These are phyloP conservation scores for Platycercus adscitus DNA, from an alignment of 2,113 vertebrate species.

Conservation along the genomic window DNA sequence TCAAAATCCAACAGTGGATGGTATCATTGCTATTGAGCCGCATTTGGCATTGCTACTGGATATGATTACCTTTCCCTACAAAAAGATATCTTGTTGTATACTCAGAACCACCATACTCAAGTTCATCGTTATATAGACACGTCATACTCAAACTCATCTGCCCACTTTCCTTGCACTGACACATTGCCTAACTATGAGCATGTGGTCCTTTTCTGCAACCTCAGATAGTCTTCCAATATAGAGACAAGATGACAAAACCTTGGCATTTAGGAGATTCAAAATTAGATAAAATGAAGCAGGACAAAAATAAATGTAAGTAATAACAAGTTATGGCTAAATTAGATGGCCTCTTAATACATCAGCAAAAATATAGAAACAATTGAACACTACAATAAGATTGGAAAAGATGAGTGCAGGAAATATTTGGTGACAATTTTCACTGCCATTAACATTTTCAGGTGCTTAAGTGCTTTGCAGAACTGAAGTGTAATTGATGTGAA, in stretches of 20 bases:
- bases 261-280: not conserved
- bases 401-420: not conserved
- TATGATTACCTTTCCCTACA: not conserved
- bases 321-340: not conserved
- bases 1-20: not conserved
- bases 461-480: not conserved
- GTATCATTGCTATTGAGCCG: not conserved
- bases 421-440: not conserved
- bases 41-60: not conserved
- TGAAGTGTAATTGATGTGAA: not conserved
- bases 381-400: not conserved
- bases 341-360: not conserved
- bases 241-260: not conserved
- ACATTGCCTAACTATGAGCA: too few relatives aligned
- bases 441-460: not conserved
- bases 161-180: rapidly evolving
- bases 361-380: not conserved
- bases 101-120: not conserved
- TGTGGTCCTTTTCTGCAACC: not conserved
- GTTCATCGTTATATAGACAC: not conserved
- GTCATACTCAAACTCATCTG: not conserved
- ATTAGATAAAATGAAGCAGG: not conserved
- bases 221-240: not conserved
- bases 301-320: not conserved
- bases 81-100: not conserved